Evolutionary conservation across 2,797 vertebrate species (phyloP).

Genomic region (Chelmon rostratus): DNA sequence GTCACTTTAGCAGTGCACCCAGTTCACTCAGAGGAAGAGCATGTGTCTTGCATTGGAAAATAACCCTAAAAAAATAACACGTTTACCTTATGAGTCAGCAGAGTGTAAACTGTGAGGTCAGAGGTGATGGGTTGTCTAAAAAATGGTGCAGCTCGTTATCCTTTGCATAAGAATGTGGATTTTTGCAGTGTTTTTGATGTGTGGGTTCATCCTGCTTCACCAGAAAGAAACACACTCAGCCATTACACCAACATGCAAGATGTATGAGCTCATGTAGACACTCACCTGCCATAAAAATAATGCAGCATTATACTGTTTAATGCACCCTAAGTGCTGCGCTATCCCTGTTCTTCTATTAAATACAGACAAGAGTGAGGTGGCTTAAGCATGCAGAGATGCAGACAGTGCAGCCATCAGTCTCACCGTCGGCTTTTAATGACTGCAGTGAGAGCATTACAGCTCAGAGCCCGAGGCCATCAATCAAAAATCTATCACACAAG

Average conservation of each 20-base stretch:
- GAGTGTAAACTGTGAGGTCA: background rate
- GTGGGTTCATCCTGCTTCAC: background rate
- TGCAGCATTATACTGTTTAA: constrained; percentile 67
- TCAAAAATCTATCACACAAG: constrained; percentile 23
- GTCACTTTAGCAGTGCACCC: background rate
- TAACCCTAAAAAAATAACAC: background rate
- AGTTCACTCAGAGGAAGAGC: background rate
- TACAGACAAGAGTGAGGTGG: constrained; percentile 56
- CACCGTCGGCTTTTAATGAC: constrained; percentile 61
- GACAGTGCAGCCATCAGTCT: constrained; percentile 53
- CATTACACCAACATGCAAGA: constrained; percentile 59
- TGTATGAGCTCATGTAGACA: constrained; percentile 55
- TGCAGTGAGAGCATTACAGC: constrained; percentile 66
- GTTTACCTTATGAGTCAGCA: background rate
- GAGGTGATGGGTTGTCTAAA: background rate
- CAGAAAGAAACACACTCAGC: constrained; percentile 34
- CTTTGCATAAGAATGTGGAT: background rate
- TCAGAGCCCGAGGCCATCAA: constrained; percentile 33
- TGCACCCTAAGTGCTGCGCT: constrained; percentile 76
- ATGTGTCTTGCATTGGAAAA: background rate
- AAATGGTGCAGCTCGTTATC: background rate
- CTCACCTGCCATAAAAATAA: constrained; percentile 48
- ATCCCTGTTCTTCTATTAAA: constrained; percentile 66
- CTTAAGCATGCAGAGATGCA: constrained; percentile 54
- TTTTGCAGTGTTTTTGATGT: constrained; percentile 6